A percentile compares a stretch with the other conserved stretches of the same genome.
These are phyloP conservation scores for Platyscapa corneri DNA, from an alignment of 1,140 invertebrate species.

Conservation along the genomic window DNA sequence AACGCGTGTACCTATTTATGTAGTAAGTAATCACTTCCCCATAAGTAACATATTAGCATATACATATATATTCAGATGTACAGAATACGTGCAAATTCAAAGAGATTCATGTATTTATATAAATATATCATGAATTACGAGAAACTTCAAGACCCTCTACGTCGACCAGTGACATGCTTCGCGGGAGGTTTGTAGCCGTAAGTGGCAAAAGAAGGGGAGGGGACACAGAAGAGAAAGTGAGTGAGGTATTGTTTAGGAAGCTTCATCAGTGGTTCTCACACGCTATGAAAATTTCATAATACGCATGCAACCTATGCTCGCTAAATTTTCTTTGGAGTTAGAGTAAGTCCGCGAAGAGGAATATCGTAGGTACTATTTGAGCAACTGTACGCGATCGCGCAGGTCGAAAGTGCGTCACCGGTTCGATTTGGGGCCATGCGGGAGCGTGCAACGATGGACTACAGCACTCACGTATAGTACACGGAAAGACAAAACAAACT, in stretches of 20 bases:
- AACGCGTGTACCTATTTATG: too few relatives aligned
- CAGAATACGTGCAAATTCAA: background rate
- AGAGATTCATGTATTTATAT: constrained; percentile 54
- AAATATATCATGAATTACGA: background rate
- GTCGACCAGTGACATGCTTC: background rate
- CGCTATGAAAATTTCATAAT: constrained; percentile 43
- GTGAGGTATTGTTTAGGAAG: constrained; percentile 74
- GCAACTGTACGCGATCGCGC: too few relatives aligned
- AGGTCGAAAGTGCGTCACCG: background rate
- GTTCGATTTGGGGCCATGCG: too few relatives aligned
- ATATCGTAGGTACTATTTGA: too few relatives aligned
- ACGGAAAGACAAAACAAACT: too few relatives aligned
- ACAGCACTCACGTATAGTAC: too few relatives aligned
- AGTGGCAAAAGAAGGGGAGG: background rate
- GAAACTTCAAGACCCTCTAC: background rate
- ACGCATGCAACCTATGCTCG: constrained; percentile 19
- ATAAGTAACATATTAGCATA: background rate
- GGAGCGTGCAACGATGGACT: too few relatives aligned
- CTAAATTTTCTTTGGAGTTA: constrained; percentile 9
- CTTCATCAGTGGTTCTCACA: constrained; percentile 59
- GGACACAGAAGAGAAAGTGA: constrained; percentile 73
- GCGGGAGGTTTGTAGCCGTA: background rate
- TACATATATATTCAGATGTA: background rate
- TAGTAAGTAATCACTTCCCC: too few relatives aligned
- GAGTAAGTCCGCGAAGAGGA: background rate